Evolutionary conservation across 2,888 invertebrate species (phyloP).

Genomic region (Thalpophila matura): DNA sequence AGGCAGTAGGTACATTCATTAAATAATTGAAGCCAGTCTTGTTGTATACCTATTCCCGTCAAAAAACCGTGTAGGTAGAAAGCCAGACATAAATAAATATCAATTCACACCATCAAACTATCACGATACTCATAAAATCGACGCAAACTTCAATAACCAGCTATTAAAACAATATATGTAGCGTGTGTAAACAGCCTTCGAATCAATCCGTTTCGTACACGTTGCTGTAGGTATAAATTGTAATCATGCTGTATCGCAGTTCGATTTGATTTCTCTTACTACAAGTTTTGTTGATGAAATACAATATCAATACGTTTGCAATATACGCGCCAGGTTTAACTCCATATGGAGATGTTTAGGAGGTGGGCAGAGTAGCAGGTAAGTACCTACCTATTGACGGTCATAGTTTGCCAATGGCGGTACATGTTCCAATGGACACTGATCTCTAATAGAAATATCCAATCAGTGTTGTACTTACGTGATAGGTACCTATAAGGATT

Average conservation of each 20-base stretch:
- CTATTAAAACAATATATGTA: conserved; percentile 18
- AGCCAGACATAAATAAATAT: conserved; percentile 35
- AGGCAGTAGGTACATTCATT: background rate
- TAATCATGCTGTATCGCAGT: conserved; percentile 29
- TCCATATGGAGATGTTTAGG: background rate
- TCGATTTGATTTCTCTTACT: conserved; percentile 21
- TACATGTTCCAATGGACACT: conserved; percentile 16
- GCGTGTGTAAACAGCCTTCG: conserved; percentile 21
- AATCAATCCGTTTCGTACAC: conserved; percentile 31
- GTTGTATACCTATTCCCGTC: background rate
- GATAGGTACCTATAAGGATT: background rate
- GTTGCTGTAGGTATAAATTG: conserved; percentile 15
- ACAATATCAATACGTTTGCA: no score
- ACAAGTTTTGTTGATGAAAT: background rate
- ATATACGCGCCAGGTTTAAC: background rate
- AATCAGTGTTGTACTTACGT: conserved; percentile 15
- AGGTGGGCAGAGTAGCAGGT: background rate
- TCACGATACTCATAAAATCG: conserved; percentile 15
- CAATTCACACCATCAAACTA: conserved; percentile 25
- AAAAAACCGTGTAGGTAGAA: conserved; percentile 5
- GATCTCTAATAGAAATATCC: conserved; percentile 37
- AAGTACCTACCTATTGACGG: conserved; percentile 6
- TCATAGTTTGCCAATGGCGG: background rate
- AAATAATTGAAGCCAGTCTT: conserved; percentile 1
- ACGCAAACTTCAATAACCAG: conserved; percentile 13